Base-by-base conservation (phyloP, 2,888 invertebrate species). In the Eilema caniola region DNA sequence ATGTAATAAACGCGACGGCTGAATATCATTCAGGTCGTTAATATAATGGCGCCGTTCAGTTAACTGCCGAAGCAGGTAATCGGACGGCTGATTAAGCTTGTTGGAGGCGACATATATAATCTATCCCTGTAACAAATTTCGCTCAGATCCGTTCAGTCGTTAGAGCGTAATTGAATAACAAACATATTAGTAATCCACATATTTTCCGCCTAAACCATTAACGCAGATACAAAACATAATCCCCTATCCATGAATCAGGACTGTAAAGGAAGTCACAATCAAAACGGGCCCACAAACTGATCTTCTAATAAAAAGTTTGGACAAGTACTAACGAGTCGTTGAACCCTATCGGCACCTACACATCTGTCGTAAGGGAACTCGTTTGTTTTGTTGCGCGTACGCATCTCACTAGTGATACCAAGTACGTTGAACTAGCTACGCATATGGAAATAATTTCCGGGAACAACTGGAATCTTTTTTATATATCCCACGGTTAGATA, bases 281-380 rank as follows among this genome's bases (percentile, higher is more conserved):
- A 80, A 75, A 82, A 74, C 67, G 71, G 70, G 41, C 63, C 66
- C 75, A 83, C 83, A 81, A 73, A 73, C 71, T 71, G 67, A 73
- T 70, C 71, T 57, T 53, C 53, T 71, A 76, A 82, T 78, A 77
- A 82, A 82, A 83, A 81, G 78, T 77, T 79, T 83, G 70, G 83
- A 79, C 83, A 79, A 72, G 72, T 81, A 72, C 56, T 37, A 53
- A 25, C 60, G 25, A 41, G 72, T 69, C 72, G 59, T 66, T 82
- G 82, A 83, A 79, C 82, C 73, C 72, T 47, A 79, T 73, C 83
- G 77, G 78, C 79, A 73, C 76, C 81, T 72, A 73, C 78, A 79
- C 83, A 83, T 83, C 81, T 82, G 77, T 78, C 80, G 74, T 76
- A 78, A 78, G 80, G 79, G 81, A 83, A 84, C 83, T 81, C 81